Conservation (phyloP, 2,888 invertebrate genomes). For the Sicus ferrugineus region DNA sequence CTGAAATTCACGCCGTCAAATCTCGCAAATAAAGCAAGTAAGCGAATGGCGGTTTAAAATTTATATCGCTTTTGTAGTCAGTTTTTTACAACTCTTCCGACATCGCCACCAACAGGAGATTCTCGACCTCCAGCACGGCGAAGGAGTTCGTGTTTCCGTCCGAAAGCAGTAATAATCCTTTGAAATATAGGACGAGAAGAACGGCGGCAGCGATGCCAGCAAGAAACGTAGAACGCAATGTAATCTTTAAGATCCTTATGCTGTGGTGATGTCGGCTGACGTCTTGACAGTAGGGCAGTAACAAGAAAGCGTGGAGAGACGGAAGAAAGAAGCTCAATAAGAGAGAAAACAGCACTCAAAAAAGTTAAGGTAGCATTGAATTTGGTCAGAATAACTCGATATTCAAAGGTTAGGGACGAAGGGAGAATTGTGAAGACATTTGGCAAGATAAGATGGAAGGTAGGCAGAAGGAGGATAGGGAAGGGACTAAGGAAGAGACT, state of each 20-base stretch:
- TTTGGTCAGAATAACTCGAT: not conserved
- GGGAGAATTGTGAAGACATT: not conserved
- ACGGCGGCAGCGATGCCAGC: constrained; percentile 12
- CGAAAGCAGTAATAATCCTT: constrained; percentile 35
- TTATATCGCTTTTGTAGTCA: not conserved
- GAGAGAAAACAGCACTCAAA: not conserved
- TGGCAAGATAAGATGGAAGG: not conserved
- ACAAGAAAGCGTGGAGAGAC: not conserved
- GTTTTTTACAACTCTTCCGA: not conserved
- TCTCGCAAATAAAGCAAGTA: too few species aligned
- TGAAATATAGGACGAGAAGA: constrained; percentile 12
- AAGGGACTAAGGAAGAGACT: too few species aligned
- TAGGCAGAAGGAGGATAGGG: not conserved
- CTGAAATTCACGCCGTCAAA: too few species aligned
- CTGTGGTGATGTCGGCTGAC: constrained; percentile 37
- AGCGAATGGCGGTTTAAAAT: too few species aligned
- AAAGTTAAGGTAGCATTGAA: not conserved
- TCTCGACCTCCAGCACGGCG: not conserved
- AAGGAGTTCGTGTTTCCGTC: constrained; percentile 24
- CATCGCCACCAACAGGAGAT: not conserved
- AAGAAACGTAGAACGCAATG: constrained; percentile 22
- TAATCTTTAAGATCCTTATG: constrained; percentile 36
- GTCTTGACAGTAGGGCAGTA: constrained; percentile 33
- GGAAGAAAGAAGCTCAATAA: not conserved
- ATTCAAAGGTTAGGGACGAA: not conserved